Base-by-base conservation (phyloP, 2,888 invertebrate genomes). In the Pyralis farinalis region DNA sequence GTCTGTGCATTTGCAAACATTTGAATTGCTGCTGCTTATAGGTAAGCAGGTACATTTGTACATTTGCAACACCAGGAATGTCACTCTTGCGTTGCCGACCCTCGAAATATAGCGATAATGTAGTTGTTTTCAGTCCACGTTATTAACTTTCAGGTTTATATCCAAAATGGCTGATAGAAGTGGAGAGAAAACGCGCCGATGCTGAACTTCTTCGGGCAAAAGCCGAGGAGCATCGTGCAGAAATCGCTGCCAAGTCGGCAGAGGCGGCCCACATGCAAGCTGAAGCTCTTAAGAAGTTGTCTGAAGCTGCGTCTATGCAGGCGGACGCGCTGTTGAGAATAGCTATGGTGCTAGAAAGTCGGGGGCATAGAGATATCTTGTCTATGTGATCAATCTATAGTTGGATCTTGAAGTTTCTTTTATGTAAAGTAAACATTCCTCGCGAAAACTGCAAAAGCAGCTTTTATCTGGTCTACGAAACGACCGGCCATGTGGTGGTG, bases 151-250 rank as follows among this genome's bases (percentile, higher is more conserved):
- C 43, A 81, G 83, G 63, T 44, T 44, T 82, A 1, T 81, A 78
- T 40, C 84, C 80, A 8, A 69, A 78, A 60, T 83, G 81, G 82
- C 43, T 83, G 7, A 69, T 81, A 61, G 71, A 78, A 40, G 68
- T 83, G 1, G 84, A 83, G 43, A 72, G 74, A 42, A 80, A 77
- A 38, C 65, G 83, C 0, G 76, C 78, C 0, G 74, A 81, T 1
- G 79, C 81, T 0, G 84, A 83, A 28, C 47, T 76, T 8, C 54
- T 61, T 8, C 55, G 77, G 28, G 81, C 81, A 0, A 72, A 67
- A 16, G 81, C 82, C 0, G 81, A 78, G 25, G 70, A 75, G 38
- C 58, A 64, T 8, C 54, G 73, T 1, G 72, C 67, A 0, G 47
- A 41, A 0, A 63, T 67, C 0, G 65, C 76, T 0, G 55, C 57